Percentiles rank a stretch among this genome's conserved stretches.
Conservation (phyloP, 2,797 vertebrate genomes). For the Hyperoplus lanceolatus region DNA sequence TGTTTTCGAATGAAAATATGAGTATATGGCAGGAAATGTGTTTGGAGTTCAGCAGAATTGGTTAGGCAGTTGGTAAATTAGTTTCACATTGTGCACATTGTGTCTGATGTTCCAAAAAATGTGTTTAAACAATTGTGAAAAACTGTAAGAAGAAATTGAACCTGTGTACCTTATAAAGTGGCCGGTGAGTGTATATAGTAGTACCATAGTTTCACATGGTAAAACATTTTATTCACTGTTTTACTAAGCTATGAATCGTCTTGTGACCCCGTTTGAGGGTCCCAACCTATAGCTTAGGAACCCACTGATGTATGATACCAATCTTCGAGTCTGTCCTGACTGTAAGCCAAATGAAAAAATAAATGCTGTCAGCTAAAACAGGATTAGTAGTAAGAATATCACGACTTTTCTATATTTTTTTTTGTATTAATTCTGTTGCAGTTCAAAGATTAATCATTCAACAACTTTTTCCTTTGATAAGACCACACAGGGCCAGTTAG, state of each 20-base stretch:
- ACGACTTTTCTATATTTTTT: not conserved
- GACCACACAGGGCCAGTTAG: conserved; percentile 20
- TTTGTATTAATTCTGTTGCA: not conserved
- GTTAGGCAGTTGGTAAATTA: no score
- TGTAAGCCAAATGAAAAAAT: not conserved
- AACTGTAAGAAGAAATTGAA: no score
- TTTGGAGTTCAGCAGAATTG: no score
- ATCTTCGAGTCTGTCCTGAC: not conserved
- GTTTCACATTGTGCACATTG: no score
- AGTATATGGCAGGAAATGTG: no score
- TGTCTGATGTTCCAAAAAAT: no score
- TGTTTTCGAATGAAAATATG: no score
- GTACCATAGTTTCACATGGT: no score
- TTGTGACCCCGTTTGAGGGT: not conserved
- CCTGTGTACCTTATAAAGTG: no score
- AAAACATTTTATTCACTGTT: not conserved
- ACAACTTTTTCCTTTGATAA: conserved; percentile 17
- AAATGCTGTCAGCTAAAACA: not conserved
- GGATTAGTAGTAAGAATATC: not conserved
- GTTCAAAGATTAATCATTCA: not conserved
- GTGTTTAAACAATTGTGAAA: no score
- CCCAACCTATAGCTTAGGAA: not conserved
- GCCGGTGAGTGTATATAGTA: no score
- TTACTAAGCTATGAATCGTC: not conserved
- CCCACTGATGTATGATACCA: not conserved